Evolutionary conservation across 2,113 vertebrate species (phyloP), one percentile per base, ranked within the genome.

Genomic region (Chaetorhynchus papuensis): DNA sequence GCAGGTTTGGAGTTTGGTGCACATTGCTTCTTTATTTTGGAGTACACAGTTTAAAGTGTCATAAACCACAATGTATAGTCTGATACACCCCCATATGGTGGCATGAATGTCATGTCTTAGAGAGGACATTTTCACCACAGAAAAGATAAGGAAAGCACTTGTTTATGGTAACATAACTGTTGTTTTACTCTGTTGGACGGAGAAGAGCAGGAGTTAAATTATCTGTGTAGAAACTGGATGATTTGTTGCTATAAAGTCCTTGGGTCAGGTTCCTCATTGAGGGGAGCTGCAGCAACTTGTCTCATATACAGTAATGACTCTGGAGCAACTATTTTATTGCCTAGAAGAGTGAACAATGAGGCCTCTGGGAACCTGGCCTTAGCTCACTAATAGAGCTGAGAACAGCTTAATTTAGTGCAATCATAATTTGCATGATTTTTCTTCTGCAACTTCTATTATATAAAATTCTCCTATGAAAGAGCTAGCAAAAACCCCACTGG

Each of bases 371-470:
- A 16, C 60, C 54, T 89, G 63, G 71, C 33, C 39, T 85, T 50
- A 83, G 42, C 68, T 83, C 47, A 13, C 54, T 83, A 87, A 81
- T 37, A 89, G 39, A 88, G 16, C 49, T 80, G 59, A 94, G 59
- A 90, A 88, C 50, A 85, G 60, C 64, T 80, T 87, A 64, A 82
- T 79, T 89, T 91, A 90, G 17, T 77, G 39, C 52, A 87, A 92
- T 80, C 30, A 47, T 75, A 93, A 93, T 96, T 92, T 78, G 39
- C 47, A 83, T 89, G 3, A n/a, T 60, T 83, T 95, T 88, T 88
- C 42, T 88, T 83, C 28, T 49, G 30, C 37, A 72, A n/a, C 8
- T 75, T 68, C 24, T 90, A 24, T 65, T 77, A 45, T 4, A 42
- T n/a, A 7, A 92, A 85, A 77, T 77, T 69, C 11, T 90, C 13